Evolutionary conservation across 53 echinoderm and acorn worm genomes (phyloP).

Genomic region (Arbacia lixula): DNA sequence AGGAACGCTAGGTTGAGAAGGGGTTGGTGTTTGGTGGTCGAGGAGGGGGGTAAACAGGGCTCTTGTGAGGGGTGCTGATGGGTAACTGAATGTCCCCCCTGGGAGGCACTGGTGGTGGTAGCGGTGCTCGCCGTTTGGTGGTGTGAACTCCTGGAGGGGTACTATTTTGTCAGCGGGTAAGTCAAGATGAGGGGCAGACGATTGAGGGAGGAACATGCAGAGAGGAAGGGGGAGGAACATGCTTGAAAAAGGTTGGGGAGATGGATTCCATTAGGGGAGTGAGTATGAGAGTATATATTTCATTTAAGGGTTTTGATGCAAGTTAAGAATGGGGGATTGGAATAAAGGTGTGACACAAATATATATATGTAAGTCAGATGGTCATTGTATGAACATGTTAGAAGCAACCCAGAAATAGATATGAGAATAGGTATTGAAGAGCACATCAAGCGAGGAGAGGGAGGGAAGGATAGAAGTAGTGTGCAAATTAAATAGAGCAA

Average conservation of each 20-base stretch:
- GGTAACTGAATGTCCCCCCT: neutral
- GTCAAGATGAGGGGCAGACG: no score
- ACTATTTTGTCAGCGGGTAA: neutral
- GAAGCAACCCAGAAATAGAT: neutral
- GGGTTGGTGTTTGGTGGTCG: constrained; percentile 30
- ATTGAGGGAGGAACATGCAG: no score
- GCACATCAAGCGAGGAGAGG: no score
- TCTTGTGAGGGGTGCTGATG: constrained; percentile 32
- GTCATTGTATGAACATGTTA: no score
- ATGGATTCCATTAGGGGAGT: no score
- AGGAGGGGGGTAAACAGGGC: constrained; percentile 25
- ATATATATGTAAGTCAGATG: no score
- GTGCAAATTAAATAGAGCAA: neutral
- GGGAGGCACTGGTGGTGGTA: constrained; percentile 34
- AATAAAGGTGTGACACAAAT: no score
- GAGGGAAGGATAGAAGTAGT: neutral
- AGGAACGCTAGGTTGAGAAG: constrained; percentile 5
- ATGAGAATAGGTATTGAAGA: no score
- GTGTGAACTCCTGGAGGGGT: neutral
- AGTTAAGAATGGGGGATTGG: no score
- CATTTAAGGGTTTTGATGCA: neutral
- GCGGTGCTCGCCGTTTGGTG: constrained; percentile 49
- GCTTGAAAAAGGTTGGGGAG: neutral
- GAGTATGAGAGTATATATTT: neutral
- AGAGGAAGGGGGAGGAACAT: neutral